phyloP scores from a whole-genome alignment of 2,113 vertebrate species.

The Tragelaphus imberbis region DNA sequence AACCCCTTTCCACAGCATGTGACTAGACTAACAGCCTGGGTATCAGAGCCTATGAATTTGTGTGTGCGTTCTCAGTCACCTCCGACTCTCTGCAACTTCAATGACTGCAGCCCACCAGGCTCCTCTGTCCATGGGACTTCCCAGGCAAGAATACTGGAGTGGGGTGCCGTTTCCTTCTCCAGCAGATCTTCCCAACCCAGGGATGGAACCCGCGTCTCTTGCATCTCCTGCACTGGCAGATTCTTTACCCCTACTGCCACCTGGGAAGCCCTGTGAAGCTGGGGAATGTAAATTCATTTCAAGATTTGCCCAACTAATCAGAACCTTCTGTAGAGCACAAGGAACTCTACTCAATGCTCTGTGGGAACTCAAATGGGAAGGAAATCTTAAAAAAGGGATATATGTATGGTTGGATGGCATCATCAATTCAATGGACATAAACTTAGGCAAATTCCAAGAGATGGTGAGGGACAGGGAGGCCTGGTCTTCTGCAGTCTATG shows the following conservation, averaged over 20 bases:
- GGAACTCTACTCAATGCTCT: not conserved
- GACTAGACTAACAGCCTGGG: not conserved
- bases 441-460: not conserved
- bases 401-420: not conserved
- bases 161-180: not conserved
- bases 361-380: not conserved
- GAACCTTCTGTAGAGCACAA: not conserved
- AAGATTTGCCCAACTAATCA: not conserved
- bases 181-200: not conserved
- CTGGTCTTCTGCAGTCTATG: not conserved
- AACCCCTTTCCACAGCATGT: not conserved
- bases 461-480: not conserved
- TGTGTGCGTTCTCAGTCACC: not conserved
- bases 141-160: not conserved
- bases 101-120: not conserved
- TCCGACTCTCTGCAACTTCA: not conserved
- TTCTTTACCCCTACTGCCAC: not conserved
- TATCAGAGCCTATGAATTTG: not conserved
- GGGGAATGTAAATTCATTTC: not conserved
- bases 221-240: not conserved
- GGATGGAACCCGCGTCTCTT: not conserved
- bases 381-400: not conserved
- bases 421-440: not conserved
- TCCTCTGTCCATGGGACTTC: not conserved
- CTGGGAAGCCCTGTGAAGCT: not conserved